These are phyloP conservation scores for Catostylus mosaicus DNA, from an alignment of 30 jellyfish, hydroid and myxozoan species.

Conservation along the genomic window DNA sequence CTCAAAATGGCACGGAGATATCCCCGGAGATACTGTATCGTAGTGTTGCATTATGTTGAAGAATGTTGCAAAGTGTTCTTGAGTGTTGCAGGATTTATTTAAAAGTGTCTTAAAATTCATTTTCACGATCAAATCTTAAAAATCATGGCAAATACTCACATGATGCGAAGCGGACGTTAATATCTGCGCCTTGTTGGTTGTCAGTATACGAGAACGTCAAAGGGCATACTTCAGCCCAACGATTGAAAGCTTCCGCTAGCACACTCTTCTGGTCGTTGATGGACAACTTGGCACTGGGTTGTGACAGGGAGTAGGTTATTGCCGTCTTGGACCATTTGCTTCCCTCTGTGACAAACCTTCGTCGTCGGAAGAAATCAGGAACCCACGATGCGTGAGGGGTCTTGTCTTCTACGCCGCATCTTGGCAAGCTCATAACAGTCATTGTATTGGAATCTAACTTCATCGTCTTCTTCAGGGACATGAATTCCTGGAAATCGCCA, in stretches of 20 bases:
- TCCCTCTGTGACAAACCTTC: constrained; percentile 66
- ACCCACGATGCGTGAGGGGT: constrained; percentile 82
- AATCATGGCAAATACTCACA: constrained; percentile 52
- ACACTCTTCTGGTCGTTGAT: constrained; percentile 37
- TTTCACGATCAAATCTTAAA: too few relatives aligned
- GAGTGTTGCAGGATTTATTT: too few relatives aligned
- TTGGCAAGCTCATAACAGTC: constrained; percentile 38
- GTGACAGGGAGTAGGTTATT: constrained; percentile 59
- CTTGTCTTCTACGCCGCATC: constrained; percentile 88
- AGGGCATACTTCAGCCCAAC: constrained; percentile 89
- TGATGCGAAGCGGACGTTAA: constrained; percentile 70
- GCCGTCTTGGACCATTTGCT: constrained; percentile 70
- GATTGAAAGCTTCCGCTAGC: constrained; percentile 56
- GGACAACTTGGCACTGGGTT: constrained; percentile 66
- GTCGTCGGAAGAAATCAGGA: constrained; percentile 52
- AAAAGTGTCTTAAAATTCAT: too few relatives aligned
- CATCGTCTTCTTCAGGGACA: constrained; percentile 75
- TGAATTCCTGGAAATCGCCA: constrained; percentile 73
- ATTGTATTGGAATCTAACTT: constrained; percentile 61
- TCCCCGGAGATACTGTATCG: too few relatives aligned
- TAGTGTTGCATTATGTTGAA: too few relatives aligned
- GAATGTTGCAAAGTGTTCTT: too few relatives aligned
- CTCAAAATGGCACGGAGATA: too few relatives aligned
- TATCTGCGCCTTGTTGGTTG: constrained; percentile 67
- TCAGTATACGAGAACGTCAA: constrained; percentile 52